Conservation (phyloP, 2,797 vertebrate genomes). For the Eurystomus glaucurus region DNA sequence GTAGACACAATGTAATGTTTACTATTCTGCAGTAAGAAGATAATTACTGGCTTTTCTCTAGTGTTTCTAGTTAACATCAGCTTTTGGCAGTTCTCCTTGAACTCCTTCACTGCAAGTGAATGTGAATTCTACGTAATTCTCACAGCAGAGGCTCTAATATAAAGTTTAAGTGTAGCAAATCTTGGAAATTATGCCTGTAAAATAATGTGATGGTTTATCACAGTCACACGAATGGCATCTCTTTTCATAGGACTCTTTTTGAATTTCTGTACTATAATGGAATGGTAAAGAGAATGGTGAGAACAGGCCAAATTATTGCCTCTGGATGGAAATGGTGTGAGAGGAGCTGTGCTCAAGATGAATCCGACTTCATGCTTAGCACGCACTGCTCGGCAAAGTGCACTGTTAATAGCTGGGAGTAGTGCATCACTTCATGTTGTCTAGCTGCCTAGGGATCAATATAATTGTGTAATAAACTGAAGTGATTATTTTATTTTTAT, state of each 20-base stretch:
- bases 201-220: not conserved
- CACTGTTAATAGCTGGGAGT: not conserved
- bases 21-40: conserved; percentile 1
- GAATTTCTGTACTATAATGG: not conserved
- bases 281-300: not conserved
- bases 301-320: not conserved
- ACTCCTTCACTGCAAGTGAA: not conserved
- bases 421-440: not conserved
- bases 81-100: conserved; percentile 46
- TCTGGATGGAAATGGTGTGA: not conserved
- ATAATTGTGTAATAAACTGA: conserved; percentile 5
- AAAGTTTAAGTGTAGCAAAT: not conserved
- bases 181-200: not conserved
- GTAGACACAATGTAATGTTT: not conserved
- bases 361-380: not conserved
- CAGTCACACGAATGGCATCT: not conserved
- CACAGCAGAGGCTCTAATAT: not conserved
- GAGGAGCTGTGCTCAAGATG: not conserved
- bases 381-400: not conserved
- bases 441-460: conserved; percentile 7
- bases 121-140: conserved; percentile 28
- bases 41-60: conserved; percentile 14
- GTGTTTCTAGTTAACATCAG: conserved; percentile 7
- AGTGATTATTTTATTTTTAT: not conserved
- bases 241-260: not conserved